A percentile compares a stretch with the other conserved stretches of the same genome.
Conservation (phyloP, 2,113 vertebrate species). For the Zosterops japonicus region DNA sequence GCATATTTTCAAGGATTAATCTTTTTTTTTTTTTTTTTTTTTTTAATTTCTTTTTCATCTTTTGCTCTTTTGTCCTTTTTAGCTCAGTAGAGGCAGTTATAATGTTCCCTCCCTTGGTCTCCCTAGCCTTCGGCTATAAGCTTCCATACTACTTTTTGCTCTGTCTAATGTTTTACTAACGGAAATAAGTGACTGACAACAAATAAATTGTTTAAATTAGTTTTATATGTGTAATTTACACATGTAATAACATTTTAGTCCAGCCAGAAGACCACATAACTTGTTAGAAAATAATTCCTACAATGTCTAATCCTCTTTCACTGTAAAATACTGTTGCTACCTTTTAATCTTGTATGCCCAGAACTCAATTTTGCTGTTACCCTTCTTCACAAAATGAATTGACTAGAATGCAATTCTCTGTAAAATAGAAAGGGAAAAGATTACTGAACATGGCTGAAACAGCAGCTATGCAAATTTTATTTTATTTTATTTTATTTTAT, state of each 20-base stretch:
- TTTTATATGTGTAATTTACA: background rate
- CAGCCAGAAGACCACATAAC: background rate
- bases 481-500: background rate
- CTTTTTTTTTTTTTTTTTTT: background rate
- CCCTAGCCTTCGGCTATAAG: background rate
- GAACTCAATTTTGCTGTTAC: background rate
- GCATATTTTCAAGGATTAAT: background rate
- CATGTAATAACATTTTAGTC: background rate
- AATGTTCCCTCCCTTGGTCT: rapidly evolving
- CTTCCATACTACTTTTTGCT: background rate
- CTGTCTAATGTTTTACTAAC: background rate
- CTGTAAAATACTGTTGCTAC: background rate
- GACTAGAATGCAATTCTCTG: background rate
- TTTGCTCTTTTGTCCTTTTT: background rate
- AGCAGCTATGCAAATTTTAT: background rate
- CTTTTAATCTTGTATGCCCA: background rate
- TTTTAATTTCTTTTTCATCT: background rate
- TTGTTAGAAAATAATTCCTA: background rate
- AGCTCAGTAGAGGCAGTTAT: background rate
- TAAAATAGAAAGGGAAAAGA: background rate
- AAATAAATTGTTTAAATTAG: background rate
- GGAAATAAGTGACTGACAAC: background rate
- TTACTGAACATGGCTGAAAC: background rate
- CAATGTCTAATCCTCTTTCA: background rate
- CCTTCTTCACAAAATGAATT: background rate